Evolutionary conservation across 1,140 invertebrate genomes (phyloP).

Genomic region (Lordiphosa mommai): DNA sequence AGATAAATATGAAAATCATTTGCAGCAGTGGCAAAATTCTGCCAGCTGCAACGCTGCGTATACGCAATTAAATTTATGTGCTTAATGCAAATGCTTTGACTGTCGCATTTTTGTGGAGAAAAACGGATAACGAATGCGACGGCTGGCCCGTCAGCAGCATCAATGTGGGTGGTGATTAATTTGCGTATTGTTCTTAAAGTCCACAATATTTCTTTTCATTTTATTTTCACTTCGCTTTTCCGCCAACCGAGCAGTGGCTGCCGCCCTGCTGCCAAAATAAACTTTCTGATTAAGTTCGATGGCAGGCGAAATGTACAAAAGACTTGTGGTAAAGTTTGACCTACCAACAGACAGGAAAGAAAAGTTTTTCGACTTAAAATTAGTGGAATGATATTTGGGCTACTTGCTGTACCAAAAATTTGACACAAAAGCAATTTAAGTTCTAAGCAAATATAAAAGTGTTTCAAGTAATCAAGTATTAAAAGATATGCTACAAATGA

Average conservation of each 20-base stretch:
- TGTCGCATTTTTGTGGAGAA: constrained; percentile 73
- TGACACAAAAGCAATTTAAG: no score
- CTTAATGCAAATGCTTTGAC: constrained; percentile 55
- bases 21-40: constrained; percentile 23
- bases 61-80: constrained; percentile 69
- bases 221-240: not conserved
- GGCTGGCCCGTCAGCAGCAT: constrained; percentile 3
- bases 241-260: not conserved
- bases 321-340: no score
- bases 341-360: no score
- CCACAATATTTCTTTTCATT: constrained; percentile 20
- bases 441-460: no score
- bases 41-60: constrained; percentile 54
- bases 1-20: constrained; percentile 59
- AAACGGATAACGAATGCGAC: constrained; percentile 35
- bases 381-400: no score
- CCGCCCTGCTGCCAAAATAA: not conserved
- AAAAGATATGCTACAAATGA: no score
- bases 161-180: constrained; percentile 66
- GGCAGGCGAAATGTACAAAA: not conserved
- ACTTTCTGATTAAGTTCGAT: constrained; percentile 6
- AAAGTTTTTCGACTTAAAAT: no score
- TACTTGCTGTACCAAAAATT: no score
- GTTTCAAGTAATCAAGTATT: no score
- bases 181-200: constrained; percentile 64